Conservation (phyloP, 37 sponge, comb jelly and placozoan species). For the Crambe crambe region DNA sequence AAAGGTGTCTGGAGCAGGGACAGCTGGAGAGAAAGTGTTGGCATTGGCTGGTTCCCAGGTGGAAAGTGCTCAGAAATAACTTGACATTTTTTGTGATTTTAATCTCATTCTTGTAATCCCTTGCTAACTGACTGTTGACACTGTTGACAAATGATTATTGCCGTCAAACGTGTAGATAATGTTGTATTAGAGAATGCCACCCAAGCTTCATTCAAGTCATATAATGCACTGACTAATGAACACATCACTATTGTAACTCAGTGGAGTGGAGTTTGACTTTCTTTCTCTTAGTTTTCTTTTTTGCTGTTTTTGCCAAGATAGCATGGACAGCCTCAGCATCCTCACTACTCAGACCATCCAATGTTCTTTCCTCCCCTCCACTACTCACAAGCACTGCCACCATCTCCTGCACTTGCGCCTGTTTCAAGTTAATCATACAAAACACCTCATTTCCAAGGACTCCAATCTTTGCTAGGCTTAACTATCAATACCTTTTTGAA, state of each 20-base stretch:
- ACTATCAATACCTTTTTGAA: constrained; percentile 37
- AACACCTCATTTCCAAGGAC: not conserved
- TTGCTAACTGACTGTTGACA: too few species aligned
- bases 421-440: not conserved
- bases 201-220: too few species aligned
- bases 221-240: too few species aligned
- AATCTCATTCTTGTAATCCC: not conserved
- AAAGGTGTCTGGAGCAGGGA: constrained; percentile 37
- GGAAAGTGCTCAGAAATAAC: constrained; percentile 60
- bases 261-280: too few species aligned
- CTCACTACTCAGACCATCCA: not conserved
- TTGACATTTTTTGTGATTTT: too few species aligned
- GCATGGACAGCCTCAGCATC: constrained; percentile 9
- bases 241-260: too few species aligned
- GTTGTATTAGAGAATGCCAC: too few species aligned
- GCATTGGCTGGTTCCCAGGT: constrained; percentile 82
- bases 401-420: constrained; percentile 20
- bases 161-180: too few species aligned
- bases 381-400: constrained; percentile 1
- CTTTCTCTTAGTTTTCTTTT: constrained; percentile 6
- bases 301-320: not conserved
- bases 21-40: constrained; percentile 68
- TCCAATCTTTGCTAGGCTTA: not conserved
- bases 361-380: not conserved
- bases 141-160: too few species aligned